Base-by-base conservation (phyloP, 2,888 invertebrate species). In the Thymelicus lineola region DNA sequence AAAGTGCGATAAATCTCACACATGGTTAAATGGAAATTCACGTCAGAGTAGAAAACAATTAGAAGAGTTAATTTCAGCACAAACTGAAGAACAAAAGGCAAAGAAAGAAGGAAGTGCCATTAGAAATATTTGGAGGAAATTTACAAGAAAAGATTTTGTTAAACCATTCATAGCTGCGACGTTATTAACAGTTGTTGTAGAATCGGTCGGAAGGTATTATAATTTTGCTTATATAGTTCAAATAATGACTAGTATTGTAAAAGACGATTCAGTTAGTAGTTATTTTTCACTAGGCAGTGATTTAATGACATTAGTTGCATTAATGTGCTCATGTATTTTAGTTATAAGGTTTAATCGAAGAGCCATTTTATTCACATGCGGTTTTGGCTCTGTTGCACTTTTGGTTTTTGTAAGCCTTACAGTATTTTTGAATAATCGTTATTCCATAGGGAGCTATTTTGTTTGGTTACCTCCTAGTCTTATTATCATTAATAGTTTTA, bases 151-250 rank as follows among this genome's bases (percentile, higher is more conserved):
- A 38, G 38, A 38, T 38, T 38, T 38, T 38, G 7, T 38, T 10
- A 38, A 38, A 10, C 38, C 38, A 38, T 38, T 38, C 9, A 38
- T 38, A 38, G 38, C 38, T 38, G 38, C 38, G 9, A 38, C 38
- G 10, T 38, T 38, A 38, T 38, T 38, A 38, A 38, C 38, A 3
- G 20, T 82, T 12, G 46, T 75, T 7, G 45, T 81, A 73, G 82
- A 83, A 50, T 36, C 79, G 0, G 73, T 77, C 72, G 83, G 83
- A 0, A 76, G 77, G 38, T 79, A 79, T 68, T 84, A 79, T 71
- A 75, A 79, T 6, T 35, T 75, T 10, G 79, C 77, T n/a, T 83
- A 81, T 12, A 72, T 76, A 9, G 76, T 78, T 7, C 76, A 81
- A 69, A 82, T 84, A n/a, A 77, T 84, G 77, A 66, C 62, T 6